A percentile compares a stretch with the other conserved stretches of the same genome.
phyloP scores from a whole-genome alignment of 1,140 invertebrate genomes.

The Anthonomus grandis region DNA sequence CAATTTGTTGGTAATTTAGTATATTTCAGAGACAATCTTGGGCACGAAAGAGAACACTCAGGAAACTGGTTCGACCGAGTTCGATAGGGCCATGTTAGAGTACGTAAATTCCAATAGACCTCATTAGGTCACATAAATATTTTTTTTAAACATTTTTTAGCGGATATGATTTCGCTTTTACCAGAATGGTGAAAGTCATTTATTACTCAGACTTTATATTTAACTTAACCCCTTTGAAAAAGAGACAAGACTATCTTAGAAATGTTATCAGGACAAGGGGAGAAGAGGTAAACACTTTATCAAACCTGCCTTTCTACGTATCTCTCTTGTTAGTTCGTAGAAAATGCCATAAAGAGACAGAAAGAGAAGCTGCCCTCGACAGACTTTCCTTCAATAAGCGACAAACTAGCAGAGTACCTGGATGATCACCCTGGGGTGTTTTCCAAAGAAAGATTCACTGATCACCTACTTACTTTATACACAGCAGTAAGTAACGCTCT shows the following conservation, averaged over 20 bases:
- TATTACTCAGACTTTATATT: conserved; percentile 23
- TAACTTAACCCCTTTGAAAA: conserved; percentile 15
- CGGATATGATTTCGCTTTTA: conserved; percentile 14
- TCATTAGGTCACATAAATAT: background rate
- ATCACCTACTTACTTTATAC: conserved; percentile 29
- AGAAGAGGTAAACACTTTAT: conserved; percentile 8
- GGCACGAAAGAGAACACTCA: conserved; percentile 9
- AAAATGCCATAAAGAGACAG: conserved; percentile 8
- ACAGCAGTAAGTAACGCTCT: conserved; percentile 25
- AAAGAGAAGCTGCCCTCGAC: conserved; percentile 3
- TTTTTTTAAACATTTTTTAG: conserved; percentile 18
- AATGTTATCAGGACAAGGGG: conserved; percentile 1
- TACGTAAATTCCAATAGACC: conserved; percentile 8
- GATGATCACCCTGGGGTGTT: conserved; percentile 21
- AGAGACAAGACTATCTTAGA: conserved; percentile 6
- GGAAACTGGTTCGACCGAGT: conserved; percentile 2
- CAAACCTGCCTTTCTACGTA: background rate
- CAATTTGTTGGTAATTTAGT: background rate
- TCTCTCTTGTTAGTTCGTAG: conserved; percentile 6
- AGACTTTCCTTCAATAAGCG: conserved; percentile 21
- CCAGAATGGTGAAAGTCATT: conserved; percentile 20
- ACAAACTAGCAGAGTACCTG: conserved; percentile 12
- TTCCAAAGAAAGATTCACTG: conserved; percentile 16
- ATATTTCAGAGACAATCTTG: conserved; percentile 20
- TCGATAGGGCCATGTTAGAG: conserved; percentile 6